Base-by-base conservation (phyloP, 2,797 vertebrate species). In the Danio tinwini region DNA sequence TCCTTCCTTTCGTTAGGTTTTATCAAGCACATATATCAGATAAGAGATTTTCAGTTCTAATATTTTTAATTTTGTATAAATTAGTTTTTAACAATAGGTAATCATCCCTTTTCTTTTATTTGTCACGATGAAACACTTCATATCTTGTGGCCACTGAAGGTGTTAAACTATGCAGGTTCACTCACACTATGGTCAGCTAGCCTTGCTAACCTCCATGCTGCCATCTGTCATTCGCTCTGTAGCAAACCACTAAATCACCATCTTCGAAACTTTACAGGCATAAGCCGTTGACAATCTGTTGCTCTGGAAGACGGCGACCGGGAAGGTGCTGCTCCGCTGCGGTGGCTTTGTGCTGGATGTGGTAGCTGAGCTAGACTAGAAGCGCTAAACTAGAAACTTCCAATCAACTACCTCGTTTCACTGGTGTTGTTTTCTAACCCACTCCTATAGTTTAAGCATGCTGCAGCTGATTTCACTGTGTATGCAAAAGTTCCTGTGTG, bases 371-470 rank as follows among this genome's bases (percentile, higher is more conserved):
- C 39, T 72, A 64, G 69, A 74, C 80, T 65, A 87, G 61, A 81
- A 85, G 81, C 85, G 82, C 85, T 87, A 59, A 70, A 83, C 84
- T 86, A 68, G 88, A 70, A 76, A 61, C 50, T 47, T 80, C 42
- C 61, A 58, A 80, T 73, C 70, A 80, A 91, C 90, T 92, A 92
- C 90, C 91, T 92, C 90, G 85, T 90, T 81, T 85, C 74, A 83
- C 71, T 69, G n/a, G 29, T 83, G 9, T 63, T 58, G 45, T 73
- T 59, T 64, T 62, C 56, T 63, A 63, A 71, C 40, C 37, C 76
- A 45, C 21, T 74, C 47, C 29, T 68, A 44, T 74, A 68, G 45
- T 59, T 70, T 65, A 29, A 67, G 76, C 55, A 78, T 78, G 70
- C 63, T 63, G 64, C 13, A n/a, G 81, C 70, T 74, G 19, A 62